phyloP scores from a whole-genome alignment of 35 echinoderm and acorn worm genomes.

The Eucidaris tribuloides region DNA sequence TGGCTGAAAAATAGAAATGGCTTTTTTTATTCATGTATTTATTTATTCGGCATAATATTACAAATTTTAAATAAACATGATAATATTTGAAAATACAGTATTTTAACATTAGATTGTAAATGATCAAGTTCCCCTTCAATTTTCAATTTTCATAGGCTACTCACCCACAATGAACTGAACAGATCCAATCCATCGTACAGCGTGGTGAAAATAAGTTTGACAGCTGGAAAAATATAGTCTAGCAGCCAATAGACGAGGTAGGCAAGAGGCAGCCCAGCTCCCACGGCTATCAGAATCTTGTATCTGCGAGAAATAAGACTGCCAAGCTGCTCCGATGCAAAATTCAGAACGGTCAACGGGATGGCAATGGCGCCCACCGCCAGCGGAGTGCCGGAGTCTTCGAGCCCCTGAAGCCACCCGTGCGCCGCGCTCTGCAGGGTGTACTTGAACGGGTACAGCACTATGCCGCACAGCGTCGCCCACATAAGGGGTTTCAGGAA shows the following conservation, averaged over 20 bases:
- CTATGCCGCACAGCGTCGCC: conserved; percentile 56
- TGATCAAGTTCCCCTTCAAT: no score
- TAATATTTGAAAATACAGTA: no score
- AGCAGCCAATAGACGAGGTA: conserved; percentile 60
- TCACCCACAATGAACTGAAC: conserved; percentile 85
- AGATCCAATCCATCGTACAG: conserved; percentile 53
- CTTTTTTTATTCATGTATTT: no score
- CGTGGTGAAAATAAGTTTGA: conserved; percentile 23
- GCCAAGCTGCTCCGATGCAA: conserved; percentile 57
- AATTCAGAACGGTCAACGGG: conserved; percentile 61
- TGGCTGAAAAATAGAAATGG: no score
- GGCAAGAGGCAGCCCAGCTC: conserved; percentile 44
- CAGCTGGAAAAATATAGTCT: conserved; percentile 38
- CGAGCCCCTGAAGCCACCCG: conserved; percentile 79
- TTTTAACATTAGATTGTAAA: no score
- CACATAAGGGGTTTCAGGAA: conserved; percentile 64
- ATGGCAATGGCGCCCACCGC: conserved; percentile 63
- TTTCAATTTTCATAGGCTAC: no score
- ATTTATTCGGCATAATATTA: no score
- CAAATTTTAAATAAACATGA: no score
- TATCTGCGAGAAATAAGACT: conserved; percentile 34
- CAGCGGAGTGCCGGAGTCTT: conserved; percentile 73
- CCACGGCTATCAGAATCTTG: conserved; percentile 49
- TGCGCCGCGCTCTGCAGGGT: conserved; percentile 39
- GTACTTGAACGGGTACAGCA: conserved; percentile 79